Evolutionary conservation across 2,113 vertebrate species (phyloP).

Genomic region (Struthidea cinerea): DNA sequence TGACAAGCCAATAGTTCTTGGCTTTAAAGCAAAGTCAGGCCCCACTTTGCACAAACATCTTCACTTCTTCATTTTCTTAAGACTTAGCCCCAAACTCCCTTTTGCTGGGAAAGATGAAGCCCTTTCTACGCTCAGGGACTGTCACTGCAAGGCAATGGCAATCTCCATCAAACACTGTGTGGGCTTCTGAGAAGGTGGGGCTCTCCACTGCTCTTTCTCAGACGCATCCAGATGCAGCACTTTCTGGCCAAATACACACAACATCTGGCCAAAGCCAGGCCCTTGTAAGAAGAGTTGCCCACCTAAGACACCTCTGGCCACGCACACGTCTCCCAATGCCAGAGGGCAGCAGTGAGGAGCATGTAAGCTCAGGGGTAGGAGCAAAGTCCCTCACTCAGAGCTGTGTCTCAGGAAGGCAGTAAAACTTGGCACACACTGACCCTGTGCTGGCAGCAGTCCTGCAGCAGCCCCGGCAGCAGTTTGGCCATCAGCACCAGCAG

Average conservation of each 20-base stretch:
- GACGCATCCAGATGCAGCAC: not conserved
- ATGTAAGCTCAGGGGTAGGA: rapidly evolving
- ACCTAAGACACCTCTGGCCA: not conserved
- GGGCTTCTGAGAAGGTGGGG: not conserved
- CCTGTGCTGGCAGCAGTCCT: not conserved
- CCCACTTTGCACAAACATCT: constrained; percentile 50
- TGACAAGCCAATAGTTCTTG: constrained; percentile 66
- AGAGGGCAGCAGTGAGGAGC: not conserved
- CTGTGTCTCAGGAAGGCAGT: not conserved
- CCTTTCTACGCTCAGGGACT: not conserved
- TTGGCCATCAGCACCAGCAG: not conserved
- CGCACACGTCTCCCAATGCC: rapidly evolving
- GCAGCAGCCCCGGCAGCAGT: not conserved
- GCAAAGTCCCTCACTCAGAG: not conserved
- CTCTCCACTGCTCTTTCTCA: not conserved
- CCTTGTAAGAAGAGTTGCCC: not conserved
- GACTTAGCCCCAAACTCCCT: not conserved
- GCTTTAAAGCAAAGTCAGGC: constrained; percentile 58
- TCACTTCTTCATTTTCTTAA: constrained; percentile 28
- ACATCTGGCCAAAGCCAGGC: not conserved
- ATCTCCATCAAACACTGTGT: not conserved
- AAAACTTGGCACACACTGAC: not conserved
- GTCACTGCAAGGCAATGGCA: not conserved
- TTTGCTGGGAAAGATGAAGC: not conserved
- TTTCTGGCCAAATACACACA: not conserved